Evolutionary conservation across 2,888 invertebrate genomes (phyloP).

Genomic region (Seira ritae): DNA sequence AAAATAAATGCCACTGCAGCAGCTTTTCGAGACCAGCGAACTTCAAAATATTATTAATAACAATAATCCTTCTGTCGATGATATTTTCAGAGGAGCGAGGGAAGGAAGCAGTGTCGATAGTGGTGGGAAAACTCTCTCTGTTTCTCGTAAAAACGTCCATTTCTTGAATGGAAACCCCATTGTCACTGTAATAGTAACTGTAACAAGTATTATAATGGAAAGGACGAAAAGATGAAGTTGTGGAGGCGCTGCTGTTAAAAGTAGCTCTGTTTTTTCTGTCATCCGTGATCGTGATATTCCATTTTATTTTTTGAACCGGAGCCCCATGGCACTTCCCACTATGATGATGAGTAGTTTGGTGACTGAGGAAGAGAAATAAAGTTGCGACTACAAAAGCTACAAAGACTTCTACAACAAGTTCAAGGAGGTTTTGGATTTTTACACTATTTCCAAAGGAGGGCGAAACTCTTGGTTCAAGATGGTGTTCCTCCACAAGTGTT

Average conservation of each 20-base stretch:
- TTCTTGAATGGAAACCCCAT: constrained; percentile 30
- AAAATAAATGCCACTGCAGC: neutral
- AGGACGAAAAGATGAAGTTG: constrained; percentile 39
- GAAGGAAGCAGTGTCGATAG: neutral
- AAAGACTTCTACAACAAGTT: neutral
- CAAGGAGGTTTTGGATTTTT: constrained; percentile 5
- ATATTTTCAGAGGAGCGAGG: neutral
- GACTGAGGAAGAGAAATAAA: constrained; percentile 25
- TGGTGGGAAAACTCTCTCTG: neutral
- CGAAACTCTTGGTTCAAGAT: neutral
- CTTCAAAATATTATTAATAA: constrained; percentile 7
- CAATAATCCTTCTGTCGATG: constrained; percentile 2
- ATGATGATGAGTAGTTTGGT: constrained; percentile 25
- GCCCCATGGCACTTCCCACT: constrained; percentile 54
- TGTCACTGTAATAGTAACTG: constrained; percentile 36
- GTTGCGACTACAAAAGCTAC: neutral
- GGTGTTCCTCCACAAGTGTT: neutral
- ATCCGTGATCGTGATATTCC: constrained; percentile 74
- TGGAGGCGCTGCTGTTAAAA: neutral
- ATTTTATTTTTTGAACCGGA: constrained; percentile 67
- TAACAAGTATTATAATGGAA: constrained; percentile 33
- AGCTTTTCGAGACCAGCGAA: neutral
- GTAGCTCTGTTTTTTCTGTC: constrained; percentile 51
- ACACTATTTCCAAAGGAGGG: neutral
- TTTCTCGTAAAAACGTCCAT: constrained; percentile 7